These are phyloP conservation scores for Acanthosepion esculentum DNA, from an alignment of 2,888 invertebrate genomes.

Conservation along the genomic window DNA sequence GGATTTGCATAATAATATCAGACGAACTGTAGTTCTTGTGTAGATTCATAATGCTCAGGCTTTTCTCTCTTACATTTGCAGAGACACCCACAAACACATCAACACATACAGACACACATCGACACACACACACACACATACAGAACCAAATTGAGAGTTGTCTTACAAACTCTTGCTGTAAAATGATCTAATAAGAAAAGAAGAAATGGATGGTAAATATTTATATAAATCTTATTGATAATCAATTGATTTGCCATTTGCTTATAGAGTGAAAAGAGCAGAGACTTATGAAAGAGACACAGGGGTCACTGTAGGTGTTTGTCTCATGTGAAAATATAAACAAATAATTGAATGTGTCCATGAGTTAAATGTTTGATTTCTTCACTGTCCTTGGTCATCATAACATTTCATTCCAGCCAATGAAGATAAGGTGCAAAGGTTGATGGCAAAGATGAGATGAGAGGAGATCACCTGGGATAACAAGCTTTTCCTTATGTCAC, in stretches of 20 bases:
- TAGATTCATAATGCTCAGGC: no score
- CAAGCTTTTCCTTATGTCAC: neutral
- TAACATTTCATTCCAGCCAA: neutral
- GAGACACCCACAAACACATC: neutral
- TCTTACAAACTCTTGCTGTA: neutral
- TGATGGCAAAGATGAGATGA: neutral
- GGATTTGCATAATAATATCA: no score
- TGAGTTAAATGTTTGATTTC: neutral
- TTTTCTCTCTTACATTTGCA: no score
- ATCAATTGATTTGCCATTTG: neutral
- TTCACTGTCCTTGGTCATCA: neutral
- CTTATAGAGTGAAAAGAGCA: neutral
- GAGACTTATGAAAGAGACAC: neutral
- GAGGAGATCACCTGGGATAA: neutral
- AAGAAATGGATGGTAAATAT: constrained; percentile 4
- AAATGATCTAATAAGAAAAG: neutral
- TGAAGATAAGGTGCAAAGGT: neutral
- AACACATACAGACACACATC: no score
- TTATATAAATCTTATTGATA: neutral
- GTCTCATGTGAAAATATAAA: neutral
- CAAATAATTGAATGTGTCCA: neutral
- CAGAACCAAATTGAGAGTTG: neutral
- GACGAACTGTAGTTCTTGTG: no score
- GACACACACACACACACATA: neutral
- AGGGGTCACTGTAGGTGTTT: neutral